Percentiles rank a stretch among this genome's conserved stretches.
phyloP scores from a whole-genome alignment of 2,113 vertebrate genomes.

The Terrapene triunguis region DNA sequence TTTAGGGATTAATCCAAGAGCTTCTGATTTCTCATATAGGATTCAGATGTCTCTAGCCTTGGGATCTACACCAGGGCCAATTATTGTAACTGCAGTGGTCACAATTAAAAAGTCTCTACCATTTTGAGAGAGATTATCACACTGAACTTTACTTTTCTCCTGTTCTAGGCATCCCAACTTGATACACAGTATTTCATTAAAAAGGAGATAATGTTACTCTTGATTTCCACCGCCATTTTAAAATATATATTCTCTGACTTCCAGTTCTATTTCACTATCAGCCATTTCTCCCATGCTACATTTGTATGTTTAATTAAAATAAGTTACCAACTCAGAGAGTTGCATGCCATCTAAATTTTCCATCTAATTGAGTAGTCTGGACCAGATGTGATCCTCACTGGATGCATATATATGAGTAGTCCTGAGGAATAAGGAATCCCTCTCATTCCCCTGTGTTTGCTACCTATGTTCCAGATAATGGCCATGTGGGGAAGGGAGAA shows the following conservation, averaged over 20 bases:
- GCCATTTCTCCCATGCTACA: not conserved
- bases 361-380: not conserved
- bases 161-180: not conserved
- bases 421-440: not conserved
- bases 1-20: not conserved
- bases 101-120: not conserved
- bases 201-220: too few species aligned
- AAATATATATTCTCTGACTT: not conserved
- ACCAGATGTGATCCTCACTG: not conserved
- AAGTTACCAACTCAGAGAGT: not conserved
- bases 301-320: not conserved
- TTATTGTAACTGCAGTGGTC: not conserved
- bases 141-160: not conserved
- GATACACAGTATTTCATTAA: not conserved
- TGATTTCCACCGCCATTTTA: not conserved
- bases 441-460: not conserved
- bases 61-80: not conserved
- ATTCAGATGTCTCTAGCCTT: not conserved
- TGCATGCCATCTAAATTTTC: not conserved
- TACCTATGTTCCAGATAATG: not conserved
- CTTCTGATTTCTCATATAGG: not conserved
- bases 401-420: not conserved
- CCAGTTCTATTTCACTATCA: not conserved
- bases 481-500: not conserved
- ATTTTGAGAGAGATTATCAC: not conserved